These are phyloP conservation scores for Dynastes tityus DNA, from an alignment of 2,888 invertebrate genomes.

Conservation along the genomic window DNA sequence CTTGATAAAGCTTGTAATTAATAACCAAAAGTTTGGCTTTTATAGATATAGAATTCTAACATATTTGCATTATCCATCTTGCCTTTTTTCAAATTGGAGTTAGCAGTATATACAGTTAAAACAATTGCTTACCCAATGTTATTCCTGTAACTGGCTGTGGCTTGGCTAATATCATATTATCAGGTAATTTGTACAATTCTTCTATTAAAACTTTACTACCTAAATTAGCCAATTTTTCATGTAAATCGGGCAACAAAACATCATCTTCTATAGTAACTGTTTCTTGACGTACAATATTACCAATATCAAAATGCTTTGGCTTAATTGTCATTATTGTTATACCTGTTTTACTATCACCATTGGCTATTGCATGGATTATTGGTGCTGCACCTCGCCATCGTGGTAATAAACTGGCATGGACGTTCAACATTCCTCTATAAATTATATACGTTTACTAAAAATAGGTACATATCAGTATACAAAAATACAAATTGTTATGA, in stretches of 20 bases:
- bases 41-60: too few species aligned
- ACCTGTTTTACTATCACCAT: constrained; percentile 87
- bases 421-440: constrained; percentile 91
- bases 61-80: too few species aligned
- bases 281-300: constrained; percentile 78
- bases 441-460: constrained; percentile 50
- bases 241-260: constrained; percentile 79
- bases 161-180: constrained; percentile 73
- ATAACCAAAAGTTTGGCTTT: too few species aligned
- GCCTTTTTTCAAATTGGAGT: too few species aligned
- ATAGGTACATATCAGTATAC: constrained; percentile 20
- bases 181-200: constrained; percentile 76
- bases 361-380: constrained; percentile 87
- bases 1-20: too few species aligned
- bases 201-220: constrained; percentile 81
- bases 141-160: constrained; percentile 77
- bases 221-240: constrained; percentile 76
- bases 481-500: constrained; percentile 38
- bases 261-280: constrained; percentile 73
- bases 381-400: constrained; percentile 96
- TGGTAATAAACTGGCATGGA: constrained; percentile 93
- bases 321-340: constrained; percentile 91
- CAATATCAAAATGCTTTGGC: constrained; percentile 87
- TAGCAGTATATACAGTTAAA: too few species aligned
- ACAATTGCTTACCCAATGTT: constrained; percentile 78